These are phyloP conservation scores for Mirounga angustirostris DNA, from an alignment of 2,113 vertebrate genomes.

Conservation along the genomic window DNA sequence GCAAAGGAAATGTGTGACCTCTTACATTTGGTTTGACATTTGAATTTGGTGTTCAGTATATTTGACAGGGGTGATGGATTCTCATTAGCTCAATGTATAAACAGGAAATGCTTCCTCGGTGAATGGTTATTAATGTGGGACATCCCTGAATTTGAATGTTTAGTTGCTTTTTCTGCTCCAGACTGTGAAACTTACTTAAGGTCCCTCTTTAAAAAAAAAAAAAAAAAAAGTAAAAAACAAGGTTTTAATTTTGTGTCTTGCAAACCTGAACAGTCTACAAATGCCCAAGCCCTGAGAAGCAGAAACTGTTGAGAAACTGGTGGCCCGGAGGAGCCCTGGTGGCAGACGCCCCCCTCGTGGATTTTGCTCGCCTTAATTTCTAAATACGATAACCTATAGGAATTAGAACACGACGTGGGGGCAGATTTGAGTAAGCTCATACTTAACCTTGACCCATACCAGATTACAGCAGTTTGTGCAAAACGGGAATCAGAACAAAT, in stretches of 20 bases:
- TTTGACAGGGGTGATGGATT: slow-evolving; percentile 91
- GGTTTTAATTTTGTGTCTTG: neutral
- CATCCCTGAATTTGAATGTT: slow-evolving; percentile 86
- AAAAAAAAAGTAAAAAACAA: neutral
- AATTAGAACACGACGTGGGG: slow-evolving; percentile 61
- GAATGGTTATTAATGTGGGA: slow-evolving; percentile 89
- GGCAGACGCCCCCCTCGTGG: neutral
- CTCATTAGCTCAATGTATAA: slow-evolving; percentile 91
- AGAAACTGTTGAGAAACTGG: neutral
- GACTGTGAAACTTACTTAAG: slow-evolving; percentile 62
- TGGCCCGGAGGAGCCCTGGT: neutral
- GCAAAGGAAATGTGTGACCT: slow-evolving; percentile 94
- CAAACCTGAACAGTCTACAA: neutral
- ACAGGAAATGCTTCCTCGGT: slow-evolving; percentile 93
- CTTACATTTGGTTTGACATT: slow-evolving; percentile 93
- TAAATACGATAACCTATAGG: slow-evolving; percentile 75
- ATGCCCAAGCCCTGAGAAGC: neutral
- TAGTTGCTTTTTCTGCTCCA: slow-evolving; percentile 75
- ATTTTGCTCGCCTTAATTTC: slow-evolving; percentile 54
- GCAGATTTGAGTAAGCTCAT: slow-evolving; percentile 71
- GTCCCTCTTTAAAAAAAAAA: slow-evolving; percentile 20
- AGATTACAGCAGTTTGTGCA: slow-evolving; percentile 74
- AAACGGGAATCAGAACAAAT: slow-evolving; percentile 34
- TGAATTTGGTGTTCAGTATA: slow-evolving; percentile 90
- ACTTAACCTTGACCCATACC: slow-evolving; percentile 79